phyloP scores from a whole-genome alignment of 2,113 vertebrate species.

The Mirza zaza region DNA sequence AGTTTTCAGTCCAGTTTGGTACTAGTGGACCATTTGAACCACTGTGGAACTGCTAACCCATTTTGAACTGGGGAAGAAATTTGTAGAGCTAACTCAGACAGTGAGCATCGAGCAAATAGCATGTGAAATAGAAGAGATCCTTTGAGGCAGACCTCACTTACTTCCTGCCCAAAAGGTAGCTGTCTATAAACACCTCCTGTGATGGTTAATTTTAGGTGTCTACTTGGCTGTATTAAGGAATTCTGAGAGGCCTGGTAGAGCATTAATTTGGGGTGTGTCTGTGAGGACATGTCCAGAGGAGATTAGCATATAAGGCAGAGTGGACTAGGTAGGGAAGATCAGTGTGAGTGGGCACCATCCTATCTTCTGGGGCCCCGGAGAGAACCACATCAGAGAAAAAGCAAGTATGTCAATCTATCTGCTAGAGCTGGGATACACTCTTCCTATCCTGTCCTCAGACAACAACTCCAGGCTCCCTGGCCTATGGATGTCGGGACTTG shows the following conservation, averaged over 20 bases:
- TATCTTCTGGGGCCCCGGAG: too few species aligned
- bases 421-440: not conserved
- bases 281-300: not conserved
- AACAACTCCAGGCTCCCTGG: not conserved
- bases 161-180: not conserved
- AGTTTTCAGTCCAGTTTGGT: not conserved
- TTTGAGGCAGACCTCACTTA: not conserved
- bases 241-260: not conserved
- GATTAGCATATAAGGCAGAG: not conserved
- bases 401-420: rapidly evolving
- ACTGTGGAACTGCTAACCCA: not conserved
- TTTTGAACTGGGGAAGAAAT: slow-evolving; percentile 21
- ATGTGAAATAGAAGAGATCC: not conserved
- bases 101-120: not conserved
- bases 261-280: not conserved
- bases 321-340: not conserved
- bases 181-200: not conserved
- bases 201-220: not conserved
- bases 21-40: not conserved
- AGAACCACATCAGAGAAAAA: not conserved
- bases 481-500: not conserved
- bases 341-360: not conserved
- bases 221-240: not conserved
- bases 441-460: not conserved
- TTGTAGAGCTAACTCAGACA: not conserved